Conservation (phyloP, 2,797 vertebrate genomes). For the Diplodus sargus region DNA sequence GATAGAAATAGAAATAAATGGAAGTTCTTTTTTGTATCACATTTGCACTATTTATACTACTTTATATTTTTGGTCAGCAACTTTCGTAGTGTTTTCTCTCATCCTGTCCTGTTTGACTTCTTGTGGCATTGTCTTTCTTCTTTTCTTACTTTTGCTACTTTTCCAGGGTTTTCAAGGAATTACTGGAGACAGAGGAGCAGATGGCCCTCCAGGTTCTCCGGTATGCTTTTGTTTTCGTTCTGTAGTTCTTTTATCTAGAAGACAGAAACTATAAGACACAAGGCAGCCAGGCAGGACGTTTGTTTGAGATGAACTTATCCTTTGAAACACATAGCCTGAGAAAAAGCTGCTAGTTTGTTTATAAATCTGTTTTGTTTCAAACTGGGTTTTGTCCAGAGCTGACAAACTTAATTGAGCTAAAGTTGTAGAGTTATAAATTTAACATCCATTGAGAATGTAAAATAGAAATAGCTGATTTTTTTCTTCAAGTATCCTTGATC, state of each 20-base stretch:
- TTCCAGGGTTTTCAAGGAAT: slow-evolving; percentile 86
- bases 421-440: background rate
- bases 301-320: slow-evolving; percentile 13
- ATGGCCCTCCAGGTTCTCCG: slow-evolving; percentile 82
- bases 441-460: background rate
- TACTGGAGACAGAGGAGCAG: slow-evolving; percentile 79
- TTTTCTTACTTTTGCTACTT: background rate
- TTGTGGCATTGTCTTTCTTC: background rate
- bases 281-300: background rate
- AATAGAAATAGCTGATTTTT: too few relatives aligned
- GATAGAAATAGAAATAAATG: slow-evolving; percentile 10
- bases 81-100: background rate
- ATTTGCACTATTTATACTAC: too few relatives aligned
- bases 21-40: background rate
- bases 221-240: slow-evolving; percentile 76
- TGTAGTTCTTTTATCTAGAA: slow-evolving; percentile 14
- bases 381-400: background rate
- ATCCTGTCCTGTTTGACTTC: background rate
- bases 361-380: background rate
- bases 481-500: background rate
- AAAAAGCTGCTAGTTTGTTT: background rate
- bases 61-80: background rate
- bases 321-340: background rate
- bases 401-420: background rate
- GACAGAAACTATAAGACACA: background rate